Evolutionary conservation across 2,797 vertebrate genomes (phyloP).

Genomic region (Sebastes miniatus): DNA sequence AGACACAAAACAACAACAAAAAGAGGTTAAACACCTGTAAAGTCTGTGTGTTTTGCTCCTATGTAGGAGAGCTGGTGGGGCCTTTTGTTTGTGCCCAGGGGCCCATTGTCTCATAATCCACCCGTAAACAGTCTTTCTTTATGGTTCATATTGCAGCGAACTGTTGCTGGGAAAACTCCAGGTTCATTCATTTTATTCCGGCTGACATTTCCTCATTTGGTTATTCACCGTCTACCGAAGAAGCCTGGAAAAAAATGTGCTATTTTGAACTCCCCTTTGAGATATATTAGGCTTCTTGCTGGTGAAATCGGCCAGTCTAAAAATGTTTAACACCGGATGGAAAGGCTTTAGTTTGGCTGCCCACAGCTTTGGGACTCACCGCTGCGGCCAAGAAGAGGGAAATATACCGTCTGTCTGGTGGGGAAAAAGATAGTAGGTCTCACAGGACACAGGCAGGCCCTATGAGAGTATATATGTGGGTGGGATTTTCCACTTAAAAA

Average conservation of each 20-base stretch:
- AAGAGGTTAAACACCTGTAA: too few relatives aligned
- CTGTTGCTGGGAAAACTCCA: constrained; percentile 7
- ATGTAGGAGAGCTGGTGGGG: too few relatives aligned
- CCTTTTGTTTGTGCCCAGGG: too few relatives aligned
- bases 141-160: not conserved
- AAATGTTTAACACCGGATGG: constrained; percentile 65
- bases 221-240: constrained; percentile 28
- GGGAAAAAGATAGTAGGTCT: constrained; percentile 57
- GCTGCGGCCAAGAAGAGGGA: constrained; percentile 49
- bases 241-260: constrained; percentile 50
- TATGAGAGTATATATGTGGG: constrained; percentile 38
- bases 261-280: constrained; percentile 57
- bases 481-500: constrained; percentile 71
- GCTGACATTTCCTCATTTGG: constrained; percentile 45
- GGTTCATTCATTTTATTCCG: constrained; percentile 38
- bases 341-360: constrained; percentile 67
- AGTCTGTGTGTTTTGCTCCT: too few relatives aligned
- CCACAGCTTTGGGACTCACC: constrained; percentile 58
- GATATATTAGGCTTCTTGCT: constrained; percentile 58
- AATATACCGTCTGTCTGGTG: constrained; percentile 56
- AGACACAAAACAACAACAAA: too few relatives aligned
- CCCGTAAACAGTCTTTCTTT: not conserved
- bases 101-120: too few relatives aligned
- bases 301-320: constrained; percentile 63
- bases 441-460: constrained; percentile 42